A percentile compares a stretch with the other conserved stretches of the same genome.
phyloP scores from a whole-genome alignment of 2,888 invertebrate species.

The Drosophila maculinotata region DNA sequence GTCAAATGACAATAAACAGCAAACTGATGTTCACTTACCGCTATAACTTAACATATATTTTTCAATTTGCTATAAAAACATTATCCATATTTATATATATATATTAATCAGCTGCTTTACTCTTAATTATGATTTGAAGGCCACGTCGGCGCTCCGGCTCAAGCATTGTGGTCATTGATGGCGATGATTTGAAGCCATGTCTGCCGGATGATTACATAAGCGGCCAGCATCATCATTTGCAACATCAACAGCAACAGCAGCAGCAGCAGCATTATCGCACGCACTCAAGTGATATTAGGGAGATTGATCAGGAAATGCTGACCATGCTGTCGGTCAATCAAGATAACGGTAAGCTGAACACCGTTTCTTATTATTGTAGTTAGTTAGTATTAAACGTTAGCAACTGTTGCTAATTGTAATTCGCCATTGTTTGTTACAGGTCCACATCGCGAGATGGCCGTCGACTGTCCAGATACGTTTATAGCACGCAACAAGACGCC shows the following conservation, averaged over 20 bases:
- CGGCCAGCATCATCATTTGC: slow-evolving; percentile 78
- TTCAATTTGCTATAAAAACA: too few species aligned
- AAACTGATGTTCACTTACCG: too few species aligned
- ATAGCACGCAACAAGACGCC: slow-evolving; percentile 96
- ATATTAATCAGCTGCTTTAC: too few species aligned
- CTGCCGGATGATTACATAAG: slow-evolving; percentile 87
- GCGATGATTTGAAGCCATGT: slow-evolving; percentile 88
- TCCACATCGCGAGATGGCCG: slow-evolving; percentile 99
- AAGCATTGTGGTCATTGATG: slow-evolving; percentile 93
- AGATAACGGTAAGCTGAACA: slow-evolving; percentile 86
- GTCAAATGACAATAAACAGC: too few species aligned
- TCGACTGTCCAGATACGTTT: slow-evolving; percentile 98
- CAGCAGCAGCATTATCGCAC: slow-evolving; percentile 85
- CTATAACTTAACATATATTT: too few species aligned
- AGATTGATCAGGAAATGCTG: slow-evolving; percentile 90
- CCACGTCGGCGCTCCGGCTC: slow-evolving; percentile 92
- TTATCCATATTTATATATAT: too few species aligned
- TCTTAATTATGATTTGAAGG: slow-evolving; percentile 86
- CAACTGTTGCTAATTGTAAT: too few species aligned
- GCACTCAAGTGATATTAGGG: slow-evolving; percentile 85
- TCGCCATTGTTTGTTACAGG: slow-evolving; percentile 86
- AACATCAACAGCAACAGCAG: slow-evolving; percentile 63
- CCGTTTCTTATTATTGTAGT: neutral
- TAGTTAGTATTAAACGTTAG: neutral
- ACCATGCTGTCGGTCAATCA: slow-evolving; percentile 90